Evolutionary conservation across 2,888 invertebrate genomes (phyloP).

Genomic region (Alviniconcha strummeri): DNA sequence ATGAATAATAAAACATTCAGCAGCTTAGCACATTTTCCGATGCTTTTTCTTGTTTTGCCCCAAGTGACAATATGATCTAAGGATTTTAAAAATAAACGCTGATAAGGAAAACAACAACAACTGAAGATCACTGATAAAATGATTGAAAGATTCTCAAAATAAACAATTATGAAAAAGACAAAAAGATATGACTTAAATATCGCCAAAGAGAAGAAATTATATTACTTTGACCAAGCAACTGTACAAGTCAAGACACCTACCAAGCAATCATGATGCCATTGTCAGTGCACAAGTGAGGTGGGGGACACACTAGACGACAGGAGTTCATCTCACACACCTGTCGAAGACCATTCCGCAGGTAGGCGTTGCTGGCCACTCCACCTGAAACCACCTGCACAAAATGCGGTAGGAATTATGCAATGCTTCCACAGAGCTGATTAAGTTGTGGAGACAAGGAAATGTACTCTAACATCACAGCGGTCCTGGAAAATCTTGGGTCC

Average conservation of each 20-base stretch:
- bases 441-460: too few species aligned
- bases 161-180: not conserved
- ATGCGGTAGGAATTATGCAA: not conserved
- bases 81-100: not conserved
- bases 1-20: too few species aligned
- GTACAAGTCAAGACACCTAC: conserved; percentile 58
- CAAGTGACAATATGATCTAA: not conserved
- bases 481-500: too few species aligned
- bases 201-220: too few species aligned
- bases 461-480: too few species aligned
- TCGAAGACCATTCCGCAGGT: conserved; percentile 83
- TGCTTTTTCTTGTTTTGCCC: too few species aligned
- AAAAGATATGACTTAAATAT: not conserved
- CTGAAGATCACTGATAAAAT: too few species aligned
- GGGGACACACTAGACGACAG: conserved; percentile 82
- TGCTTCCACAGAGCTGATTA: too few species aligned
- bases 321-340: conserved; percentile 81
- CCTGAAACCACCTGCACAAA: conserved; percentile 87
- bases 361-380: conserved; percentile 95
- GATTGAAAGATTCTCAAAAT: too few species aligned
- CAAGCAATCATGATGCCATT: conserved; percentile 99
- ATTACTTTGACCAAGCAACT: too few species aligned
- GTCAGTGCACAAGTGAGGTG: conserved; percentile 92
- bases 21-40: too few species aligned
- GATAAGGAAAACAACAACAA: not conserved